Evolutionary conservation across 1,140 invertebrate genomes (phyloP).

Genomic region (Radopholus similis): DNA sequence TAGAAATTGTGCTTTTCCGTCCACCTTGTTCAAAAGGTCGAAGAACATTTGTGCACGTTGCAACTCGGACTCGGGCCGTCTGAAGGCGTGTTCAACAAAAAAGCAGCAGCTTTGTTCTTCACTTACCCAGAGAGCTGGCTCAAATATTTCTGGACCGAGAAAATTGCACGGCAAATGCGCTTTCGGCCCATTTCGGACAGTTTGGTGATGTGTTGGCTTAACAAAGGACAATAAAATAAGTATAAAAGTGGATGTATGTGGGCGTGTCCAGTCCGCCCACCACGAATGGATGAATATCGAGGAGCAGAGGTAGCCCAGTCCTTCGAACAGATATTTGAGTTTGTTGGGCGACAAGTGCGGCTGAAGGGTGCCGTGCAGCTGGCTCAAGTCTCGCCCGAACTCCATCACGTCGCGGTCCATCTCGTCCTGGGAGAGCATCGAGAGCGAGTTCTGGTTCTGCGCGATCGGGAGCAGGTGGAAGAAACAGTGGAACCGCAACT

Average conservation of each 20-base stretch:
- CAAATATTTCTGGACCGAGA: conserved; percentile 77
- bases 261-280: no score
- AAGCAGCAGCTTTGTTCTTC: no score
- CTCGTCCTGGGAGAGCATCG: conserved; percentile 66
- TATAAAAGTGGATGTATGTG: neutral
- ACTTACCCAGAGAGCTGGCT: no score
- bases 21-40: conserved; percentile 6
- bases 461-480: conserved; percentile 76
- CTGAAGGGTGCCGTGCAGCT: conserved; percentile 75
- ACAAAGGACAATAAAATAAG: conserved; percentile 19
- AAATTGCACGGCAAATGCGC: conserved; percentile 73
- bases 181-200: conserved; percentile 71
- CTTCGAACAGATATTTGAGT: conserved; percentile 87
- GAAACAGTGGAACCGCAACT: conserved; percentile 86
- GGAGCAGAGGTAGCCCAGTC: conserved; percentile 78
- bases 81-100: no score
- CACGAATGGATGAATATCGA: conserved; percentile 76
- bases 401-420: conserved; percentile 77
- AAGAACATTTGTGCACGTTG: conserved; percentile 21
- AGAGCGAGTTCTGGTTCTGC: conserved; percentile 58
- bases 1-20: neutral
- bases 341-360: conserved; percentile 73
- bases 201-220: conserved; percentile 72
- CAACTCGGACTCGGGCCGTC: conserved; percentile 7
- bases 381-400: conserved; percentile 73